Percentiles rank a stretch among this genome's conserved stretches.
Conservation (phyloP, 92 coral and sea anemone genomes). For the Porites rus region DNA sequence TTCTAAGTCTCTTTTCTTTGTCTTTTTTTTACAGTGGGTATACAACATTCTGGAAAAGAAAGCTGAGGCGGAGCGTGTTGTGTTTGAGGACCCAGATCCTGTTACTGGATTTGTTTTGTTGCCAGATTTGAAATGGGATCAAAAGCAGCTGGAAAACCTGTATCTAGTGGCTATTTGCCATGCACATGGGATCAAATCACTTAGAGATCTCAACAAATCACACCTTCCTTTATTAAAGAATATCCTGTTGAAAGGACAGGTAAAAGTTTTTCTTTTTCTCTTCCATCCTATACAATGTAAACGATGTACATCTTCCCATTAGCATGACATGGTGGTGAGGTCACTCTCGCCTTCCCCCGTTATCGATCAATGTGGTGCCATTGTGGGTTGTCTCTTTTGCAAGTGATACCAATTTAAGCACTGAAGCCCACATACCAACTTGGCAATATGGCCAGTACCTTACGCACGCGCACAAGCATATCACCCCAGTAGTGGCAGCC, state of each 20-base stretch:
- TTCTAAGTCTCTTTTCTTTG: neutral
- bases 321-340: too few species aligned
- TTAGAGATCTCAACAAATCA: slow-evolving; percentile 76
- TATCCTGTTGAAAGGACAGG: slow-evolving; percentile 86
- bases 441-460: too few species aligned
- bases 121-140: slow-evolving; percentile 98
- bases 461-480: too few species aligned
- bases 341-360: too few species aligned
- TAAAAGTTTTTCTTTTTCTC: slow-evolving; percentile 5
- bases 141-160: slow-evolving; percentile 85
- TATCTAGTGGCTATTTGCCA: slow-evolving; percentile 92
- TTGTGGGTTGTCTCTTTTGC: too few species aligned
- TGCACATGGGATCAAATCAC: slow-evolving; percentile 79
- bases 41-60: slow-evolving; percentile 94
- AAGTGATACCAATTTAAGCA: too few species aligned
- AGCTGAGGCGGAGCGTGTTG: slow-evolving; percentile 90
- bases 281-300: too few species aligned
- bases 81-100: slow-evolving; percentile 88
- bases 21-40: slow-evolving; percentile 86
- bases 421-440: too few species aligned
- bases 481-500: too few species aligned
- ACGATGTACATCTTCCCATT: too few species aligned
- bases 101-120: slow-evolving; percentile 91
- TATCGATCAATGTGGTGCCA: too few species aligned
- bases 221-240: slow-evolving; percentile 89